Evolutionary conservation across 2,888 invertebrate genomes (phyloP).

Genomic region (Chaetogeoica ovagalla): DNA sequence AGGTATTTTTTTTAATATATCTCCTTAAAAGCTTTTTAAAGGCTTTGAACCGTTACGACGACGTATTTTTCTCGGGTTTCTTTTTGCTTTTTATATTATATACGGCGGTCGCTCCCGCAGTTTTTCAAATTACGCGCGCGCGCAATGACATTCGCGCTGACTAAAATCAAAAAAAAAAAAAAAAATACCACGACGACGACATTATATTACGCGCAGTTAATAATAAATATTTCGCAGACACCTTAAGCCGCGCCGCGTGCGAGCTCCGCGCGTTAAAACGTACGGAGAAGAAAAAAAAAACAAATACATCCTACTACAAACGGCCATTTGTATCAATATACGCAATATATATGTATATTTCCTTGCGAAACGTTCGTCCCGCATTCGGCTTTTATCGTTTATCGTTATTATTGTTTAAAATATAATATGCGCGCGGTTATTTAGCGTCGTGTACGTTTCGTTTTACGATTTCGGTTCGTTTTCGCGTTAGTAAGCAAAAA

Average conservation of each 20-base stretch:
- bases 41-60: conserved; percentile 51
- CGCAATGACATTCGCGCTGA: conserved; percentile 37
- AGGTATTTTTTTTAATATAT: conserved; percentile 41
- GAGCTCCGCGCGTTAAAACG: background rate
- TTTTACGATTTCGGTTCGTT: conserved; percentile 42
- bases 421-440: background rate
- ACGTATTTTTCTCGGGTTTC: background rate
- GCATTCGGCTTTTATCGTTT: background rate
- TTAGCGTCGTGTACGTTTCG: background rate
- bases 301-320: background rate
- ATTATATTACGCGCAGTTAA: conserved; percentile 27
- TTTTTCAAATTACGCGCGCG: conserved; percentile 49
- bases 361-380: background rate
- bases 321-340: conserved; percentile 35
- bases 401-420: conserved; percentile 9
- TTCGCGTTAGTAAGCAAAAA: conserved; percentile 29
- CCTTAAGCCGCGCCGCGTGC: conserved; percentile 45
- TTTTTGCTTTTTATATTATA: background rate
- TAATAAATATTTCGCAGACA: conserved; percentile 37
- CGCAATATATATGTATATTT: background rate
- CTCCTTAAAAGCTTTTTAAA: conserved; percentile 53
- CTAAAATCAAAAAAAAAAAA: too few species aligned
- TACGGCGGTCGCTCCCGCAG: conserved; percentile 31
- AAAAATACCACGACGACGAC: conserved; percentile 2
- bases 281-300: background rate